Base-by-base conservation (phyloP, 2,888 invertebrate species). In the Lottia gigantea region DNA sequence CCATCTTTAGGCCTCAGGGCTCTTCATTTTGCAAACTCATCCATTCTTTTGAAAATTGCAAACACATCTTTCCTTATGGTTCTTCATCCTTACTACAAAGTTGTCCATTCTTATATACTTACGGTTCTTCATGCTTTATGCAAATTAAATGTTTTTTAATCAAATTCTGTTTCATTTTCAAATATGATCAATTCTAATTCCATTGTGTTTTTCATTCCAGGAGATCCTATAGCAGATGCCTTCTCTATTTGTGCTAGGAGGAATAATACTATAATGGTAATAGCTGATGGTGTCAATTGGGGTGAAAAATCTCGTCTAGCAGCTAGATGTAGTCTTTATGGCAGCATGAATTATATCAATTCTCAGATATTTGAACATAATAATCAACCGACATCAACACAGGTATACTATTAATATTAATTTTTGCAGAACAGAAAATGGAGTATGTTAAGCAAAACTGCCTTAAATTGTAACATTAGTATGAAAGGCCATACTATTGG, bases 201-300 rank as follows among this genome's bases (percentile, higher is more conserved):
- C 47, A 55, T 63, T 11, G 45, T 49, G 23, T 23, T 14, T 68
- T 64, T 49, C 66, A 90, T 90, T 77, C 91, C 92, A 90, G 95
- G 95, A 0, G 93, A 93, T 87, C 95, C 95, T 0, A 94, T 95
- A 76, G 95, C 95, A 19, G 95, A 95, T 89, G 94, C 95, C 80
- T 95, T 94, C 89, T 95, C 93, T 0, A 90, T 95, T 73, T 93
- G 90, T 74, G 90, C 91, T 11, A 83, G 91, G 16, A 85, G 83
- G 72, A 93, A 95, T 89, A 93, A 92, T 74, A 93, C 93, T 19
- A 91, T 95, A 71, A 90, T 95, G 87, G 93, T 94, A 16, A 91
- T 96, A 71, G 95, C 95, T 3, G 95, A 95, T 89, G 95, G 95
- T 31, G 95, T 95, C 2, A 95, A 96, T 89, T 96, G 95, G 95